Evolutionary conservation across 2,888 invertebrate species (phyloP).

Genomic region (Smittia aterrima): DNA sequence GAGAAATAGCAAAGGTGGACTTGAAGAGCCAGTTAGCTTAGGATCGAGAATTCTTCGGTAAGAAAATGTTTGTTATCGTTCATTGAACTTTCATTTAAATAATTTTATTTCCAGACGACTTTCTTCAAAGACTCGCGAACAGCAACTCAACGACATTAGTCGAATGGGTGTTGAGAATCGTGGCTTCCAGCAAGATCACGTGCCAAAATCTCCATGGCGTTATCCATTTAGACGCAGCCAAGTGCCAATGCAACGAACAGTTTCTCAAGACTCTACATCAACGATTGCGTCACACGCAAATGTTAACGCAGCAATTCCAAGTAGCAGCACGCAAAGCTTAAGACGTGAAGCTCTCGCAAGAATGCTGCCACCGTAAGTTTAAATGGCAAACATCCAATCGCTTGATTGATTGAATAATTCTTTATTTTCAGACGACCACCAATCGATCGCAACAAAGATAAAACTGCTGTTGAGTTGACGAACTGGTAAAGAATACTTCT

Average conservation of each 20-base stretch:
- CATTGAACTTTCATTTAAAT: conserved; percentile 43
- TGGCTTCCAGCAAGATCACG: conserved; percentile 62
- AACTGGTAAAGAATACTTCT: conserved; percentile 18
- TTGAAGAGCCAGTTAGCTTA: conserved; percentile 62
- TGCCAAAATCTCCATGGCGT: conserved; percentile 73
- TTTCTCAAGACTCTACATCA: conserved; percentile 61
- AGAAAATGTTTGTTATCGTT: conserved; percentile 42
- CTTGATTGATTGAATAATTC: neutral
- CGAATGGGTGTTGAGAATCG: conserved; percentile 64
- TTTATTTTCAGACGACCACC: conserved; percentile 33
- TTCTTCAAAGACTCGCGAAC: conserved; percentile 64
- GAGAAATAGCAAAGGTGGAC: conserved; percentile 58
- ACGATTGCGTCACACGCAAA: conserved; percentile 58
- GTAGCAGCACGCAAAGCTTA: conserved; percentile 21
- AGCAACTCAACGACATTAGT: conserved; percentile 43
- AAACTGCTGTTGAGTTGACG: conserved; percentile 11
- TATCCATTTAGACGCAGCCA: conserved; percentile 60
- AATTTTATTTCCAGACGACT: conserved; percentile 54
- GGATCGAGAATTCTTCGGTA: conserved; percentile 69
- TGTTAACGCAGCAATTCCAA: conserved; percentile 48
- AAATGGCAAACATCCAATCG: neutral
- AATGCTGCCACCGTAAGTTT: conserved; percentile 54
- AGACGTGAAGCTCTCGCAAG: conserved; percentile 49
- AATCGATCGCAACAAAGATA: conserved; percentile 37
- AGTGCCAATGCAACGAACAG: conserved; percentile 56